phyloP scores from a whole-genome alignment of 2,888 invertebrate species.

The Catonia carolina region DNA sequence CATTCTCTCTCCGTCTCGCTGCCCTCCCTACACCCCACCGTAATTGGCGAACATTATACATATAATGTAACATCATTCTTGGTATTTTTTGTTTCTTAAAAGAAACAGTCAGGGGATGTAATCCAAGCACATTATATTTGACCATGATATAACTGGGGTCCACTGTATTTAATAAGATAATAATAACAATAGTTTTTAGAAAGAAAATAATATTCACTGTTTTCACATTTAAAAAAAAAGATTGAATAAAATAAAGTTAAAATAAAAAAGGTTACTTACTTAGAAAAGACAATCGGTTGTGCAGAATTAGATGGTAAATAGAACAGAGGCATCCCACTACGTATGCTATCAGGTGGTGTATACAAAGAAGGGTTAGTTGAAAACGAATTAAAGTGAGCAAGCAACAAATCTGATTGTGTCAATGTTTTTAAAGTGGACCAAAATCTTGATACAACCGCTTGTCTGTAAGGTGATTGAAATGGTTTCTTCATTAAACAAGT shows the following conservation, averaged over 20 bases:
- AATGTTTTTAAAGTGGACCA: constrained; percentile 58
- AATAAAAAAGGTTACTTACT: constrained; percentile 41
- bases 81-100: too few species aligned
- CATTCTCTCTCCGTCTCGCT: too few species aligned
- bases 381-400: constrained; percentile 66
- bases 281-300: constrained; percentile 42
- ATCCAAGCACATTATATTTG: too few species aligned
- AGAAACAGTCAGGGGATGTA: too few species aligned
- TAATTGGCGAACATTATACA: too few species aligned
- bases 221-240: not conserved
- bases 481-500: constrained; percentile 57
- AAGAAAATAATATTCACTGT: too few species aligned
- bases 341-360: constrained; percentile 60
- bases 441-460: constrained; percentile 58
- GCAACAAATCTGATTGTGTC: constrained; percentile 56
- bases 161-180: too few species aligned
- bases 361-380: constrained; percentile 53
- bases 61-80: too few species aligned
- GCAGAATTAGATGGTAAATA: constrained; percentile 46
- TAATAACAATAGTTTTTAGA: too few species aligned
- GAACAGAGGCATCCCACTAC: constrained; percentile 64
- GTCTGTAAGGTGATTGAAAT: constrained; percentile 56
- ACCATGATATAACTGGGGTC: too few species aligned
- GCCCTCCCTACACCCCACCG: too few species aligned
- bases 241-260: not conserved